Conservation (phyloP, 2,888 invertebrate genomes). For the Nemoura dubitans region DNA sequence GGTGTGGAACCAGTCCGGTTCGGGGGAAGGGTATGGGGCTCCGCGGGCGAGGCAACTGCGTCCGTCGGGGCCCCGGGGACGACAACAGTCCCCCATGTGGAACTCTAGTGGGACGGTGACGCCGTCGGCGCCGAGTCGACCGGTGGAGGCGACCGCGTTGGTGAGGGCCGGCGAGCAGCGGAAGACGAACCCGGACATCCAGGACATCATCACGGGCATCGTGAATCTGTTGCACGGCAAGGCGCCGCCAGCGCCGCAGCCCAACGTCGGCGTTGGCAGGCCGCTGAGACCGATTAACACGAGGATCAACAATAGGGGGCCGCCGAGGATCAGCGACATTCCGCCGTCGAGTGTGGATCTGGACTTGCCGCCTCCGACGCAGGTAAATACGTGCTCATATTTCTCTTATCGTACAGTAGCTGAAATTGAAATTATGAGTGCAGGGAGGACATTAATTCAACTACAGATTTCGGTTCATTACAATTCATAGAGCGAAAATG, state of each 20-base stretch:
- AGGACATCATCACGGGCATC: constrained; percentile 89
- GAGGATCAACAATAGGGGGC: constrained; percentile 89
- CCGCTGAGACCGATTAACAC: constrained; percentile 75
- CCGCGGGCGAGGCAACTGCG: constrained; percentile 74
- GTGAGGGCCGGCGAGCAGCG: constrained; percentile 56
- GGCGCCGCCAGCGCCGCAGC: constrained; percentile 71
- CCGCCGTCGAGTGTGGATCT: constrained; percentile 75
- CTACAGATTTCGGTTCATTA: too few species aligned
- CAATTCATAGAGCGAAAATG: too few species aligned
- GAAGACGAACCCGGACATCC: constrained; percentile 71
- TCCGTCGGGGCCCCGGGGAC: constrained; percentile 69
- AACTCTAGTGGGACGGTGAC: constrained; percentile 18
- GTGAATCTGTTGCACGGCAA: constrained; percentile 89
- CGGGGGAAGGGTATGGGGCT: constrained; percentile 82
- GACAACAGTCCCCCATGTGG: constrained; percentile 8
- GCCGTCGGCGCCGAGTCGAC: constrained; percentile 24
- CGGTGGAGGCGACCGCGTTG: constrained; percentile 59
- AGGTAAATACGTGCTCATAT: constrained; percentile 44
- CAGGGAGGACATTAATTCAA: too few species aligned
- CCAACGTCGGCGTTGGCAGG: constrained; percentile 59
- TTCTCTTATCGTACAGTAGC: too few species aligned
- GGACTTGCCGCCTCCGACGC: constrained; percentile 56
- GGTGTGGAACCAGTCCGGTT: constrained; percentile 54
- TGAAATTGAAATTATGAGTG: too few species aligned
- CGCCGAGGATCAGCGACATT: constrained; percentile 83